Conservation (phyloP, 2,888 invertebrate genomes). For the Hecatera dysodea region DNA sequence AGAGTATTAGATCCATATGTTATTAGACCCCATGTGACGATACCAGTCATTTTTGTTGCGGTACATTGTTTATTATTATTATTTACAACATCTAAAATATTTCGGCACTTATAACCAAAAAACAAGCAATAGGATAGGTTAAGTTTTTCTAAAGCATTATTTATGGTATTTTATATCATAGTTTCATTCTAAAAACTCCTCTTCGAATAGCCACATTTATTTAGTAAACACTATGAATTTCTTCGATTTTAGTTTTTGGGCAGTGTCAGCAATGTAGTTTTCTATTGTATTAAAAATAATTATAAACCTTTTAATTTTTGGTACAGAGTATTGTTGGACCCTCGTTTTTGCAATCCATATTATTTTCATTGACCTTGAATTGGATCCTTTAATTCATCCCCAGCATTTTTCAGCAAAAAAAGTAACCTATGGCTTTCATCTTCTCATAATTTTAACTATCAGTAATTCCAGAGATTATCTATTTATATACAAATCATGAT, state of each 20-base stretch:
- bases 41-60: neutral
- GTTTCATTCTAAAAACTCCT: neutral
- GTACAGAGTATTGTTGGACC: too few relatives aligned
- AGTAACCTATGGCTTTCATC: neutral
- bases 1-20: too few relatives aligned
- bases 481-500: neutral
- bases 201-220: neutral
- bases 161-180: neutral
- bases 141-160: neutral
- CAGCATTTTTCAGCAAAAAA: neutral
- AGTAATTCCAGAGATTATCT: too few relatives aligned
- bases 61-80: neutral
- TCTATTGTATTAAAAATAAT: neutral
- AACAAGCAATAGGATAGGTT: slow-evolving; percentile 24
- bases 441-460: neutral
- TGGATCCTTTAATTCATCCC: too few relatives aligned
- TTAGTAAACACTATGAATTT: neutral
- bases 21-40: neutral
- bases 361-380: neutral
- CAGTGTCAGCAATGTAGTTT: neutral
- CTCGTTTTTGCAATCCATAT: too few relatives aligned
- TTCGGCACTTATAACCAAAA: slow-evolving; percentile 1
- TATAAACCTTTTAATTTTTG: too few relatives aligned
- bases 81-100: neutral
- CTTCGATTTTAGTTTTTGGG: neutral